Evolutionary conservation across 2,797 vertebrate species (phyloP).

Genomic region (Thripadectes ignobilis): DNA sequence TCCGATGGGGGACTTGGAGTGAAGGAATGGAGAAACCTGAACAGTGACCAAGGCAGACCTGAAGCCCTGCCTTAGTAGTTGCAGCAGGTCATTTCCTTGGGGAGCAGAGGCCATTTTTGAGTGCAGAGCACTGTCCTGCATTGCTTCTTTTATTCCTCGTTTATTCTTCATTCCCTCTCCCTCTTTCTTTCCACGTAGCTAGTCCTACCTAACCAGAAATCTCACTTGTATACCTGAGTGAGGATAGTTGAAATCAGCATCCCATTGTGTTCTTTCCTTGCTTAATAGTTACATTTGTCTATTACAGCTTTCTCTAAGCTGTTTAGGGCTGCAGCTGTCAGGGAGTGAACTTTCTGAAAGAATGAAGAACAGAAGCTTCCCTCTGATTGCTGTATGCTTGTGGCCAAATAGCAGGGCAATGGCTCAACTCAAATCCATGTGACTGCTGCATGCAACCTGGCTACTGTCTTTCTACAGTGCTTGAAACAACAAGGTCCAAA

Average conservation of each 20-base stretch:
- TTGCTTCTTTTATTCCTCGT: not conserved
- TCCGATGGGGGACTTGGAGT: not conserved
- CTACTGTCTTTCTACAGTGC: not conserved
- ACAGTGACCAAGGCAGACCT: not conserved
- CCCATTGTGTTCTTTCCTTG: not conserved
- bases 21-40: not conserved
- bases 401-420: not conserved
- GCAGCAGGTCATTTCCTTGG: not conserved
- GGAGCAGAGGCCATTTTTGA: not conserved
- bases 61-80: not conserved
- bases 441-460: not conserved
- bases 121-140: not conserved
- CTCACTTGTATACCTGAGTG: not conserved
- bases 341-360: not conserved
- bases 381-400: not conserved
- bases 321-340: not conserved
- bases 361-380: not conserved
- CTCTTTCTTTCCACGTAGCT: not conserved
- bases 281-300: not conserved
- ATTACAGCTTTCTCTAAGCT: not conserved
- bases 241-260: not conserved
- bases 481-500: not conserved
- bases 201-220: not conserved
- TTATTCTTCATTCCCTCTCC: not conserved
- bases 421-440: not conserved